Evolutionary conservation across 2,113 vertebrate genomes (phyloP).

Genomic region (Nothobranchius furzeri): DNA sequence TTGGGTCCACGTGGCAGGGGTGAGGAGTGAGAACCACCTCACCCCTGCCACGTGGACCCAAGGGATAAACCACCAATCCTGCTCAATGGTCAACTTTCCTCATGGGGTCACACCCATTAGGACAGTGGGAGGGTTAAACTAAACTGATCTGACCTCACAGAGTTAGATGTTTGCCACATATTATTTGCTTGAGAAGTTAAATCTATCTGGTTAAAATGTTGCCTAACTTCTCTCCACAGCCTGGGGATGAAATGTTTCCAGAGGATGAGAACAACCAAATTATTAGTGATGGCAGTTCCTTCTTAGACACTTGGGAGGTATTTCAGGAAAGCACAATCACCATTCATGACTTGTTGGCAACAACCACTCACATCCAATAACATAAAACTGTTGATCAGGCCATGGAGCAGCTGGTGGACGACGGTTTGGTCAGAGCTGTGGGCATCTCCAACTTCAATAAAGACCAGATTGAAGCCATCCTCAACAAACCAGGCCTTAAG

Average conservation of each 20-base stretch:
- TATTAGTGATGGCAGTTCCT: slow-evolving; percentile 74
- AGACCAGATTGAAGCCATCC: slow-evolving; percentile 84
- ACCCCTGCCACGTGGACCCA: too few relatives aligned
- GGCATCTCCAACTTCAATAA: slow-evolving; percentile 94
- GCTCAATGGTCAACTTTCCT: too few relatives aligned
- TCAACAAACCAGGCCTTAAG: slow-evolving; percentile 91
- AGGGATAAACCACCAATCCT: too few relatives aligned
- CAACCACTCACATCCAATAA: too few relatives aligned
- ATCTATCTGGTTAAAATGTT: slow-evolving; percentile 44
- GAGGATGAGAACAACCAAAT: slow-evolving; percentile 33
- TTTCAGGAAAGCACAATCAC: slow-evolving; percentile 24
- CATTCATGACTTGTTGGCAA: not conserved
- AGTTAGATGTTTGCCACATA: too few relatives aligned
- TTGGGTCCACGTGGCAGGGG: too few relatives aligned
- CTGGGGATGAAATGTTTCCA: slow-evolving; percentile 83
- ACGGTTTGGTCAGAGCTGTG: slow-evolving; percentile 88
- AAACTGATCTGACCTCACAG: too few relatives aligned
- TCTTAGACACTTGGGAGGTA: slow-evolving; percentile 90
- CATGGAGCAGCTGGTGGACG: slow-evolving; percentile 92
- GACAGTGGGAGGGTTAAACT: too few relatives aligned
- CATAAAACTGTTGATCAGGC: slow-evolving; percentile 70
- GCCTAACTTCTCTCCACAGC: slow-evolving; percentile 58
- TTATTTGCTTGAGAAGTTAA: not conserved
- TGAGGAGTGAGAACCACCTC: too few relatives aligned
- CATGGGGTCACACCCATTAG: too few relatives aligned